phyloP scores from a whole-genome alignment of 92 coral and sea anemone species.

The Metridium senile region DNA sequence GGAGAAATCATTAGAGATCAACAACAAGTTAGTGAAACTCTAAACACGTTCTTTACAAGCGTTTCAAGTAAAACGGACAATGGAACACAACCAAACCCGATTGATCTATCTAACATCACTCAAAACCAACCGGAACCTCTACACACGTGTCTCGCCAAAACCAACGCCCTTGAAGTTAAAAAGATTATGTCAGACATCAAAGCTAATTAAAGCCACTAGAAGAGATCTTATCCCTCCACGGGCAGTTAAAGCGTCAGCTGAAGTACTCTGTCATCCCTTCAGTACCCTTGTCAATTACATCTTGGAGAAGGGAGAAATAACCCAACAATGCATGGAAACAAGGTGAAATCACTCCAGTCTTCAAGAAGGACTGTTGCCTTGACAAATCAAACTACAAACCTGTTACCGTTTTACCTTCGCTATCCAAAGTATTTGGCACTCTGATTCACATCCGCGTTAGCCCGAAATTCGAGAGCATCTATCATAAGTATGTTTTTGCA shows the following conservation, averaged over 20 bases:
- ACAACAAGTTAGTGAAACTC: slow-evolving; percentile 16
- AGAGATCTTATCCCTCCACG: slow-evolving; percentile 54
- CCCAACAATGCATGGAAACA: slow-evolving; percentile 53
- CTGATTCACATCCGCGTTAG: slow-evolving; percentile 18
- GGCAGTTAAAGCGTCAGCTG: slow-evolving; percentile 48
- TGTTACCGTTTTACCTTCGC: slow-evolving; percentile 1
- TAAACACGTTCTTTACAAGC: slow-evolving; percentile 20
- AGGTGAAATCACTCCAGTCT: slow-evolving; percentile 35
- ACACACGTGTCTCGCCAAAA: slow-evolving; percentile 29
- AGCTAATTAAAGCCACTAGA: slow-evolving; percentile 54
- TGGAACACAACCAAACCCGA: slow-evolving; percentile 8
- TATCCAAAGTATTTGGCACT: slow-evolving; percentile 20
- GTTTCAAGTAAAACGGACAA: not conserved
- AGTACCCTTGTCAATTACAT: slow-evolving; percentile 24
- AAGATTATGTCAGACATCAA: slow-evolving; percentile 36
- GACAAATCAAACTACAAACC: slow-evolving; percentile 44
- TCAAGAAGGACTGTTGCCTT: slow-evolving; percentile 37
- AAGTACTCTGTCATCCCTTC: slow-evolving; percentile 53
- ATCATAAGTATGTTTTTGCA: slow-evolving; percentile 40
- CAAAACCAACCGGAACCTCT: slow-evolving; percentile 2
- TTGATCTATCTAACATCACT: slow-evolving; percentile 5
- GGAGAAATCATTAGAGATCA: slow-evolving; percentile 14
- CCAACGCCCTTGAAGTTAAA: slow-evolving; percentile 53
- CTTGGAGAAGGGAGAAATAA: slow-evolving; percentile 12
- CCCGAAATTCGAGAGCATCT: slow-evolving; percentile 30